phyloP scores from a whole-genome alignment of 23 tunicate species.

The Botrylloides violaceus region DNA sequence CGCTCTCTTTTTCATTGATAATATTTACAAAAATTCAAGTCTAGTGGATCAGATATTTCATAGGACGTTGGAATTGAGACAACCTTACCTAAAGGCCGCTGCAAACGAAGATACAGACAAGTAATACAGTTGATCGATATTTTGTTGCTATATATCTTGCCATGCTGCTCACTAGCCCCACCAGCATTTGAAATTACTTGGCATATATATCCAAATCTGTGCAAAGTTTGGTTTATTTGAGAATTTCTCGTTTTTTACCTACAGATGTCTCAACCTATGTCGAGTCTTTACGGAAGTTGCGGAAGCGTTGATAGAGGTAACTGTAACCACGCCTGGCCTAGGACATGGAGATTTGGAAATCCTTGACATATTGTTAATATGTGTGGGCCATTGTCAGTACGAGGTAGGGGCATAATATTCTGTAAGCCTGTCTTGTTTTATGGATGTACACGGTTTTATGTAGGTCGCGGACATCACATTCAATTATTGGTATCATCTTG shows the following conservation, averaged over 20 bases:
- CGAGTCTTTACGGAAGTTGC: conserved; percentile 90
- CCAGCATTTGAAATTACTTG: too few relatives aligned
- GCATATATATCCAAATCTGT: too few relatives aligned
- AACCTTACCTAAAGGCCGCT: conserved; percentile 64
- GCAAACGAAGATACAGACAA: conserved; percentile 92
- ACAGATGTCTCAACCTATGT: conserved; percentile 83
- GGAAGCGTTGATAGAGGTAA: conserved; percentile 52
- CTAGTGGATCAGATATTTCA: conserved; percentile 43
- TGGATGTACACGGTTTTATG: neutral
- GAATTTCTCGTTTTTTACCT: too few relatives aligned
- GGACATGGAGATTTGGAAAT: conserved; percentile 80
- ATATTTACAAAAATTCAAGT: conserved; percentile 36
- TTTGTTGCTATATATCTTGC: too few relatives aligned
- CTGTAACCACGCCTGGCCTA: conserved; percentile 66
- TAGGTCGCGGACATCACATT: conserved; percentile 96
- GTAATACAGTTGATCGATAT: too few relatives aligned
- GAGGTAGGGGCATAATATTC: conserved; percentile 37
- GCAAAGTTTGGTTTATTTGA: neutral
- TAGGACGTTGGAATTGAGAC: conserved; percentile 40
- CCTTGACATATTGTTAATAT: conserved; percentile 55
- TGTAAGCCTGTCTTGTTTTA: neutral
- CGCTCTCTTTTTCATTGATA: conserved; percentile 58
- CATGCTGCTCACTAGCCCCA: too few relatives aligned
- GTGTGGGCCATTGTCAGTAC: conserved; percentile 91
- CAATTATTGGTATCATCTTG: conserved; percentile 85